A percentile compares a stretch with the other conserved stretches of the same genome.
These are phyloP conservation scores for Cancer borealis DNA, from an alignment of 2,888 invertebrate genomes.

Conservation along the genomic window DNA sequence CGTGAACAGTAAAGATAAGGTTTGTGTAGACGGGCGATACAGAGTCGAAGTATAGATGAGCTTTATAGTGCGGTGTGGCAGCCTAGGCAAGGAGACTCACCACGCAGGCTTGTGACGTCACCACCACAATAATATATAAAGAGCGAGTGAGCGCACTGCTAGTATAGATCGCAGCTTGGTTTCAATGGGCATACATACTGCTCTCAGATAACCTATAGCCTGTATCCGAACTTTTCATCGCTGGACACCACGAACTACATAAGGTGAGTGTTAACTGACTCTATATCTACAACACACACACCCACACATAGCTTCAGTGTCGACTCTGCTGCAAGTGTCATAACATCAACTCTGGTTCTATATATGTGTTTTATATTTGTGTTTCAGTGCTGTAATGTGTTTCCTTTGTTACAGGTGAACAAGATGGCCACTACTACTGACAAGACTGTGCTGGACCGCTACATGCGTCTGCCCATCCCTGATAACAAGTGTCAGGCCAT, in stretches of 20 bases:
- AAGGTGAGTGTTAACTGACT: not conserved
- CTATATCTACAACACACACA: not conserved
- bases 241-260: not conserved
- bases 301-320: not conserved
- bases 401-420: not conserved
- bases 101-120: not conserved
- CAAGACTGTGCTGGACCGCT: slow-evolving; percentile 75
- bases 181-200: slow-evolving; percentile 12
- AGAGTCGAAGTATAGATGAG: not conserved
- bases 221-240: not conserved
- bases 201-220: not conserved
- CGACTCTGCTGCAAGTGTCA: not conserved
- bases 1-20: not conserved
- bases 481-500: slow-evolving; percentile 88
- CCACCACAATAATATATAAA: not conserved
- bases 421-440: slow-evolving; percentile 59
- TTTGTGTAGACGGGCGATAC: not conserved
- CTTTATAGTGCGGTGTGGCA: not conserved
- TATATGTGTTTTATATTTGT: not conserved
- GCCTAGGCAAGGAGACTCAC: not conserved
- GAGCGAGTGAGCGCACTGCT: not conserved
- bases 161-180: not conserved
- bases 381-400: not conserved
- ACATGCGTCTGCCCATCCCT: slow-evolving; percentile 73
- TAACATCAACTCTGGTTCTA: not conserved